Evolutionary conservation across 2,888 invertebrate genomes (phyloP), one percentile per base, ranked within the genome.

Genomic region (Plagodis pulveraria): DNA sequence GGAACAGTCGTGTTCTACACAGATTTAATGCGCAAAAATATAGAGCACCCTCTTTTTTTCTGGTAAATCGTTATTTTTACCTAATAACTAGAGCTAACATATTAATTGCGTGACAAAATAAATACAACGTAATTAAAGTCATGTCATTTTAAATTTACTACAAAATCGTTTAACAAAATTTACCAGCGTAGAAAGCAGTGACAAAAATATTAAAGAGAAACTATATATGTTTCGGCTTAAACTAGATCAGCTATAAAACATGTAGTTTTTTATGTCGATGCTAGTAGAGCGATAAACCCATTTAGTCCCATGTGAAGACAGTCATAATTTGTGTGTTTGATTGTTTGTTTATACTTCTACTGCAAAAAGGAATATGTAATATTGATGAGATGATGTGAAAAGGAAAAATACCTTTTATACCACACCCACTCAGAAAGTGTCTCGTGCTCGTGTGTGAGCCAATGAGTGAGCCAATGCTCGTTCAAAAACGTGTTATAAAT

Each of bases 41-140:
- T 22, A 22, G 22, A 22, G 4, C 22, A 22, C 22, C 22, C 22
- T 22, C 22, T 22, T 22, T 22, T 22, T 22, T 22, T 2, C 22
- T 22, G 22, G 22, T 22, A 2, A 36, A 36, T 4, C 36, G 5
- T 36, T 40, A 42, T 34, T 33, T 35, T 50, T 34, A 50, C 54
- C 53, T 41, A 45, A 46, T 32, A 49, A 47, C 34, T 44, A 49
- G 44, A 33, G 11, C 40, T 40, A 8, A 40, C 50, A 43, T 6
- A 56, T 36, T 9, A 51, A 58, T 53, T 54, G 53, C 36, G 53
- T 54, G 54, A 50, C 50, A 54, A 58, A 32, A 50, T 50, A 52
- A 44, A 41, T 54, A 53, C 41, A 45, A 9, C 36, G 50, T 46
- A 58, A 58, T 58, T 58, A 55, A 59, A 51, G 59, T 59, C 55